Evolutionary conservation across 2,797 vertebrate species (phyloP).

Genomic region (Lutjanus campechanus): DNA sequence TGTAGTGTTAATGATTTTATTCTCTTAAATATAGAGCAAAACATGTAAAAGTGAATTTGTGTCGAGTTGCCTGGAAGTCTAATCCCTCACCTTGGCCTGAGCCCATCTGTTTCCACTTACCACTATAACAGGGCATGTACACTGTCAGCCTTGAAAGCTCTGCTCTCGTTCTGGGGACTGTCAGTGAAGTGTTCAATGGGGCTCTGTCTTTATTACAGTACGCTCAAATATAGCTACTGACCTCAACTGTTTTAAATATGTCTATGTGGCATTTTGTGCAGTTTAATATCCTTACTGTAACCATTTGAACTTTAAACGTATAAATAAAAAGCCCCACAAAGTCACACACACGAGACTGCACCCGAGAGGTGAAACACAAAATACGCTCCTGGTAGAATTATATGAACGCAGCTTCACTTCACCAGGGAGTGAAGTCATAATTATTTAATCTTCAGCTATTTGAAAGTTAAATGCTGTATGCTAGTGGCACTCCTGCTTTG

Average conservation of each 20-base stretch:
- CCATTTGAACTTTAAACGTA: neutral
- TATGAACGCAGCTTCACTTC: slow-evolving; percentile 72
- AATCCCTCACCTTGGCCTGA: slow-evolving; percentile 79
- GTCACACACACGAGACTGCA: neutral
- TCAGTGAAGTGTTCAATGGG: slow-evolving; percentile 82
- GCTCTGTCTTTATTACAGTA: slow-evolving; percentile 84
- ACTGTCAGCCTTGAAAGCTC: slow-evolving; percentile 83
- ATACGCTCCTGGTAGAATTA: neutral
- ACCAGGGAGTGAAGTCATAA: slow-evolving; percentile 74
- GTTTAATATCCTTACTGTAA: slow-evolving; percentile 42
- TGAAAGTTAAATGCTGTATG: slow-evolving; percentile 85
- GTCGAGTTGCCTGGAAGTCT: slow-evolving; percentile 67
- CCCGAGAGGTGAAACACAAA: slow-evolving; percentile 1
- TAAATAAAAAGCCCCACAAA: slow-evolving; percentile 28
- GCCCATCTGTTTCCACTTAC: slow-evolving; percentile 88
- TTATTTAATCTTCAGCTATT: slow-evolving; percentile 85
- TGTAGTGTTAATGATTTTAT: slow-evolving; percentile 16
- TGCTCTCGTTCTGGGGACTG: slow-evolving; percentile 79
- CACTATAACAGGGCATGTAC: slow-evolving; percentile 79
- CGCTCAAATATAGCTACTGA: slow-evolving; percentile 68
- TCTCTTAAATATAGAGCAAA: slow-evolving; percentile 38
- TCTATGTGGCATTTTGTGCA: slow-evolving; percentile 48
- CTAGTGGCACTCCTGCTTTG: slow-evolving; percentile 88
- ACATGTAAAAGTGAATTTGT: slow-evolving; percentile 61
- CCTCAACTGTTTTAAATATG: slow-evolving; percentile 68